phyloP scores from a whole-genome alignment of 2,113 vertebrate species.

The Lanius ludovicianus region DNA sequence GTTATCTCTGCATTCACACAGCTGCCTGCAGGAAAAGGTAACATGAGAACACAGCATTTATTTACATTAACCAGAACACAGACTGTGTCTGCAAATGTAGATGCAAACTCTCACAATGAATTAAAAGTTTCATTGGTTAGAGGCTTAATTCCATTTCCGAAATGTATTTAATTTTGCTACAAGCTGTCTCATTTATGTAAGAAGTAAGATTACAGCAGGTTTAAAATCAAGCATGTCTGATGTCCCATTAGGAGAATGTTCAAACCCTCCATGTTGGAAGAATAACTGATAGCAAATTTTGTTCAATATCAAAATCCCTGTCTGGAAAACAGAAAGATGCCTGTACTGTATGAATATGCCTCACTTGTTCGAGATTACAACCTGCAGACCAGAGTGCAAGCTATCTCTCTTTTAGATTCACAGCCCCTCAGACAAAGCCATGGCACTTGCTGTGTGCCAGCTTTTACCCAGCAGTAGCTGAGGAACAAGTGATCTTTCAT shows the following conservation, averaged over 20 bases:
- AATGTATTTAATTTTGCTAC: background rate
- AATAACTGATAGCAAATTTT: background rate
- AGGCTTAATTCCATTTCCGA: background rate
- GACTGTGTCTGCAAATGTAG: background rate
- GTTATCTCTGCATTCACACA: background rate
- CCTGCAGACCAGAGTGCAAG: background rate
- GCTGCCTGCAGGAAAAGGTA: background rate
- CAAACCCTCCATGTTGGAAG: background rate
- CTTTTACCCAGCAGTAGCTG: conserved; percentile 35
- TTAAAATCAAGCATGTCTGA: background rate
- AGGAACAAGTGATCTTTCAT: conserved; percentile 24
- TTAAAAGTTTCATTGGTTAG: background rate
- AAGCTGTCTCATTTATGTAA: background rate
- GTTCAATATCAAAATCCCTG: background rate
- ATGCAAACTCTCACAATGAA: background rate
- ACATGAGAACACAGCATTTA: background rate
- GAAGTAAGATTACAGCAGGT: background rate
- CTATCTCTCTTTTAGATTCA: background rate
- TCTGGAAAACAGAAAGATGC: background rate
- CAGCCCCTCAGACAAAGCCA: conserved; percentile 1
- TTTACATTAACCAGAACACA: background rate
- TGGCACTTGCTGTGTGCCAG: background rate
- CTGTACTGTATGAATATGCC: background rate
- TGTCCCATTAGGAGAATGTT: background rate
- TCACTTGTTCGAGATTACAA: background rate